phyloP scores from a whole-genome alignment of 2,797 vertebrate species.

The Sorex maritimensis region DNA sequence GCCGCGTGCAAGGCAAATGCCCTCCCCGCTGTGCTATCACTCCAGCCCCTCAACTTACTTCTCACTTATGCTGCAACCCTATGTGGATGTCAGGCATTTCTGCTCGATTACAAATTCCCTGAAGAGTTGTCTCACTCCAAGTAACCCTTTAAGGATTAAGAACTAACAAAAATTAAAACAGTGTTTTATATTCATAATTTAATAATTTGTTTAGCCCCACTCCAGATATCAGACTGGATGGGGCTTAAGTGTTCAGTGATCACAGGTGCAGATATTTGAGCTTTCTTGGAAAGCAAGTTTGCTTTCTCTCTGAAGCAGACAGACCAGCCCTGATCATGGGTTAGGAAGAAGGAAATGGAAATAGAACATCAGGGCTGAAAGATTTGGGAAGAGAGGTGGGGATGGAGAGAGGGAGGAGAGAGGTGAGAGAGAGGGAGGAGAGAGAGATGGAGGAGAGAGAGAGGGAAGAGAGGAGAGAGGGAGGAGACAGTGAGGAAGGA shows the following conservation, averaged over 20 bases:
- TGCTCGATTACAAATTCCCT: not conserved
- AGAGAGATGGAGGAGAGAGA: no score
- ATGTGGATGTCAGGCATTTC: not conserved
- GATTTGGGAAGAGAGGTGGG: no score
- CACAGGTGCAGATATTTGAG: slow-evolving; percentile 11
- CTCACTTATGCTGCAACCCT: not conserved
- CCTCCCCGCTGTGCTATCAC: no score
- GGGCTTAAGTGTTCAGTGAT: not conserved
- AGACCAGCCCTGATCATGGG: not conserved
- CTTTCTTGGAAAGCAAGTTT: slow-evolving; percentile 46
- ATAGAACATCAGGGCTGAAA: no score
- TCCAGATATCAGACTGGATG: not conserved
- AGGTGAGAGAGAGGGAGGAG: no score
- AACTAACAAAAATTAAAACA: slow-evolving; percentile 17
- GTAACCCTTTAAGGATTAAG: slow-evolving; percentile 23
- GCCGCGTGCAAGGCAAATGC: no score
- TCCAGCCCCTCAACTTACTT: not conserved
- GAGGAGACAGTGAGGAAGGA: no score
- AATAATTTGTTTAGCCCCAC: not conserved
- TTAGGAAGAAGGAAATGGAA: slow-evolving; percentile 38
- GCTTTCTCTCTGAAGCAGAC: slow-evolving; percentile 27
- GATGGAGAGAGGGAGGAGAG: no score
- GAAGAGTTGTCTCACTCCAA: not conserved
- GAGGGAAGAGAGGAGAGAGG: no score
- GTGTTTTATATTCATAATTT: slow-evolving; percentile 2